Evolutionary conservation across 2,888 invertebrate genomes (phyloP), one percentile per base, ranked within the genome.

Genomic region (Platerodrilus igneus): DNA sequence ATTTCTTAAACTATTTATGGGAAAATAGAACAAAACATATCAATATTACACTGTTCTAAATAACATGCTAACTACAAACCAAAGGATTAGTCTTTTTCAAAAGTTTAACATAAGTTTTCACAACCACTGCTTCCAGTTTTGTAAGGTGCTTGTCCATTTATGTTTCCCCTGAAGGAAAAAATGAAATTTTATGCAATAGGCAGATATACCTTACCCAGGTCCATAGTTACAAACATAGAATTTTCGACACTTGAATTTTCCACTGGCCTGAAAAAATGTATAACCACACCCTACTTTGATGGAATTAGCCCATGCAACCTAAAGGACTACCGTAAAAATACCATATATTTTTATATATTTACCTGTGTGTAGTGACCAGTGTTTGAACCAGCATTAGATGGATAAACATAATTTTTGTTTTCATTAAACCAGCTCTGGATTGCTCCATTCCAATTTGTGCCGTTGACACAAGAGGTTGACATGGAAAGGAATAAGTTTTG

Each of bases 191-290:
- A 27, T 7, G 9, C 2, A 13, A 11, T 21, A 11, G n/a, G 19
- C 13, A 2, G 13, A 17, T 26, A 17, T 11, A 31, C 57, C 67
- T 66, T 66, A 78, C 77, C 81, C 83, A n/a, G 87, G 86, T 35
- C 86, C 86, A 59, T 87, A 87, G 70, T 87, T 86, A 74, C 87
- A 88, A 32, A 87, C 83, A 68, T 85, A 86, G 40, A 86, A 74
- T 66, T 85, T 86, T 53, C 82, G 32, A 21, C 42, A 44, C 16
- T 26, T 82, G 64, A 81, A 83, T 3, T 76, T 73, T 53, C 84
- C 82, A 58, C 81, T 79, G 6, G 14, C 15, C 29, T 25, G n/a
- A 70, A 82, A 89, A 67, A 80, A 83, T 1, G 85, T 77, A 62
- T 77, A 88, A 18, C 89, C 89, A 62, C 90, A 90, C 39, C 90